A percentile compares a stretch with the other conserved stretches of the same genome.
Conservation (phyloP, 2,797 vertebrate genomes). For the Phataginus tetradactyla region DNA sequence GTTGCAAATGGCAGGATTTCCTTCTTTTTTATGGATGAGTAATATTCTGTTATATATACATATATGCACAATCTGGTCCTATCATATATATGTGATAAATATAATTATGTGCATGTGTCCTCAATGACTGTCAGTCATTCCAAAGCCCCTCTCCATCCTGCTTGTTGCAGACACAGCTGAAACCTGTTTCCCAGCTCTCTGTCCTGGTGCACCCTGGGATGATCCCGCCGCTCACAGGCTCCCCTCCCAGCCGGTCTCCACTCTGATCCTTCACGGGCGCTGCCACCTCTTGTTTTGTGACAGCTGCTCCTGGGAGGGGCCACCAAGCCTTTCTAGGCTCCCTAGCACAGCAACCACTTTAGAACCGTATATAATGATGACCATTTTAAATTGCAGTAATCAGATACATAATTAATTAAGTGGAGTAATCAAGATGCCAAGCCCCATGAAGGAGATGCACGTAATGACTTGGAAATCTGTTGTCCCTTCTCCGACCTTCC, state of each 20-base stretch:
- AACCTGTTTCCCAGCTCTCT: not conserved
- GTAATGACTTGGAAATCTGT: not conserved
- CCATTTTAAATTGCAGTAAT: not conserved
- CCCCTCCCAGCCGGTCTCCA: not conserved
- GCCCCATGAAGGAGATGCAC: fast-evolving
- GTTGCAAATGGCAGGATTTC: not conserved
- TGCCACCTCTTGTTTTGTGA: not conserved
- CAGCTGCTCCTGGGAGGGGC: not conserved
- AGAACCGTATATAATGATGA: not conserved
- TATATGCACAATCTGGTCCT: no score
- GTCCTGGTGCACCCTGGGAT: not conserved
- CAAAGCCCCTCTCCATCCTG: not conserved
- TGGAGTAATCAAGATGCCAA: not conserved
- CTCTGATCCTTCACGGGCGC: fast-evolving
- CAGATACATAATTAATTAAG: not conserved
- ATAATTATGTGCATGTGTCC: no score
- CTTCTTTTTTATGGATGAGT: not conserved
- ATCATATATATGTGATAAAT: no score
- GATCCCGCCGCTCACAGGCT: not conserved
- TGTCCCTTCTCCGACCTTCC: not conserved
- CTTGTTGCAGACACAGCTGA: not conserved
- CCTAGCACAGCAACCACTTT: not conserved
- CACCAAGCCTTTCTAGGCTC: not conserved
- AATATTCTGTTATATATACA: not conserved
- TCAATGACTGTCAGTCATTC: not conserved